These are phyloP conservation scores for Melanargia galathea DNA, from an alignment of 2,888 invertebrate genomes.

Conservation along the genomic window DNA sequence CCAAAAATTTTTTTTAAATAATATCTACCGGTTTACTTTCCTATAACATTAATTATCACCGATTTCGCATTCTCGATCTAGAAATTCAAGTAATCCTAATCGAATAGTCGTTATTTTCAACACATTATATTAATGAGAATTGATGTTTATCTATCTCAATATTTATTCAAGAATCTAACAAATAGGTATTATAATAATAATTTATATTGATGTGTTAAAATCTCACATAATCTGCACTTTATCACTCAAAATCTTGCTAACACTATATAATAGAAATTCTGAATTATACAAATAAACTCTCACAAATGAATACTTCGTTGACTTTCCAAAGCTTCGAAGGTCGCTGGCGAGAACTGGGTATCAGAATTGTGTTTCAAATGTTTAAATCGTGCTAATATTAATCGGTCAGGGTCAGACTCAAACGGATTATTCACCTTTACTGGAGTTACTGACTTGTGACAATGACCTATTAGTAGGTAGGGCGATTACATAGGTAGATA, in stretches of 20 bases:
- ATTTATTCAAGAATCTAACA: too few species aligned
- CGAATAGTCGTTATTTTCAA: not conserved
- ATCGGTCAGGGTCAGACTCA: constrained; percentile 38
- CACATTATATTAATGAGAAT: not conserved
- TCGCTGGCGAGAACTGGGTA: constrained; percentile 27
- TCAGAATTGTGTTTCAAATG: constrained; percentile 40
- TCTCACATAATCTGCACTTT: not conserved
- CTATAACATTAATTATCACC: not conserved
- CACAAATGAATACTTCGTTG: constrained; percentile 28
- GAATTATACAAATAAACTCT: constrained; percentile 23
- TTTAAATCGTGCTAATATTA: constrained; percentile 40
- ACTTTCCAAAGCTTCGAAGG: constrained; percentile 36
- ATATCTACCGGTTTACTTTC: constrained; percentile 9
- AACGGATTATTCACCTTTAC: constrained; percentile 37
- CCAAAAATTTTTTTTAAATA: too few species aligned
- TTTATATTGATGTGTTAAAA: not conserved
- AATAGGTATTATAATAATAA: too few species aligned
- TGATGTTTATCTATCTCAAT: too few species aligned
- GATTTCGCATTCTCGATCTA: not conserved
- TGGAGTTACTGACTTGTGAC: constrained; percentile 23
- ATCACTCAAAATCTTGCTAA: constrained; percentile 1
- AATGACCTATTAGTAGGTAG: constrained; percentile 22
- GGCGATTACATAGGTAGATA: not conserved
- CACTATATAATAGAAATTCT: constrained; percentile 1
- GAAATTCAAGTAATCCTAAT: not conserved